These are phyloP conservation scores for Procambarus virginalis DNA, from an alignment of 1,140 invertebrate genomes.

Conservation along the genomic window DNA sequence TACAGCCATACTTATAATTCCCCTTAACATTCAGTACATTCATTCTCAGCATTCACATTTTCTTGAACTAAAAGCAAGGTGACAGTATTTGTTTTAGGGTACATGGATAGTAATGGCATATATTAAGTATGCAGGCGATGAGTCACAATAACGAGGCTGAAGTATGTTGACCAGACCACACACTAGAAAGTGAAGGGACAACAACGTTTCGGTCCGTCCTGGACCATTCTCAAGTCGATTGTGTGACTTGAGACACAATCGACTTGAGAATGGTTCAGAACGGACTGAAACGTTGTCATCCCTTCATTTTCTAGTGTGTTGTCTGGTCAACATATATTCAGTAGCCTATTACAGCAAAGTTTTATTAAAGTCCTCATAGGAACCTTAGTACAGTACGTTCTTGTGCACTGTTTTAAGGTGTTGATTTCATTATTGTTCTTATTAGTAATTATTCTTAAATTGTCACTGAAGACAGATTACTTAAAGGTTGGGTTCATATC, in stretches of 20 bases:
- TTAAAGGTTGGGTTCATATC: neutral
- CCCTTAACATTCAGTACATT: neutral
- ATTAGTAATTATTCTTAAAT: neutral
- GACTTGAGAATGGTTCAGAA: too few relatives aligned
- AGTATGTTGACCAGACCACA: too few relatives aligned
- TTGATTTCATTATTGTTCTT: neutral
- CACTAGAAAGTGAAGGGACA: too few relatives aligned
- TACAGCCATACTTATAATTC: neutral
- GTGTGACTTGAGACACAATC: too few relatives aligned
- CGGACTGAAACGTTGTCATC: too few relatives aligned
- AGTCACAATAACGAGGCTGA: too few relatives aligned
- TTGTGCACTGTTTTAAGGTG: neutral
- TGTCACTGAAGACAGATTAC: neutral
- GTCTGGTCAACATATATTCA: neutral
- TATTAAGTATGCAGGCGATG: too few relatives aligned
- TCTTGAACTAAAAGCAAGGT: neutral
- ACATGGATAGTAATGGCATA: too few relatives aligned
- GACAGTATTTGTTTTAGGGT: neutral
- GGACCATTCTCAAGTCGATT: too few relatives aligned
- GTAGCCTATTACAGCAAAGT: neutral
- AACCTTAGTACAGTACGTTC: neutral
- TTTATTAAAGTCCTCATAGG: neutral
- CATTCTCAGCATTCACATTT: neutral
- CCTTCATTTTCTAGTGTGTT: too few relatives aligned
- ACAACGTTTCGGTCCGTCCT: too few relatives aligned